Evolutionary conservation across 1,140 invertebrate species (phyloP), one percentile per base, ranked within the genome.

Genomic region (Dendrolimus kikuchii): DNA sequence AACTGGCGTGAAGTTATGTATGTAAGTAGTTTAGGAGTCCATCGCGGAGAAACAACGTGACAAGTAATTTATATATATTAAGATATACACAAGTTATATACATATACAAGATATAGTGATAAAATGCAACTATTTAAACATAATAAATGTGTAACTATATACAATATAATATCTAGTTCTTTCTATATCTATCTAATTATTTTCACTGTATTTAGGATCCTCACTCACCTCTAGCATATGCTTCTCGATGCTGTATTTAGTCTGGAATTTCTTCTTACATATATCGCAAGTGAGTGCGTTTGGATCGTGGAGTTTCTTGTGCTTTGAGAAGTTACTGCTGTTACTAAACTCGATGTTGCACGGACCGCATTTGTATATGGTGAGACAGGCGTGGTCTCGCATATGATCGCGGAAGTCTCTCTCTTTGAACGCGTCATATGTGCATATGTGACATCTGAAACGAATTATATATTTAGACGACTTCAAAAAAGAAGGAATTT

Each of bases 251-350:
- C 55, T 64, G 0, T 0, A 1, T 50, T 74, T 76, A 2, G 60
- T 59, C 8, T 71, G 71, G 44, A 86, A 88, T 58, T 85, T 86
- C 49, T 76, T 74, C 0, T 53, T 57, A 55, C 86, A 88, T 0
- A 83, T 47, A n/a, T 74, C 68, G 54, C 86, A 88, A 0, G 63
- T 51, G 0, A 74, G 10, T 7, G 61, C 61, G 9, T 59, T 49
- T 4, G 70, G 23, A 42, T 75, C 72, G 59, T 86, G 83, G 0
- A 80, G 65, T 43, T 88, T 88, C 62, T 79, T 85, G 59, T 88
- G 86, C 40, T 86, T 88, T 38, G 71, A 65, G 57, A 77, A 86
- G 53, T 88, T 86, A 43, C 77, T 82, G 0, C 81, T 84, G 55
- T 88, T 83, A 42, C 81, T 81, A 62, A 88, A 88, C 0, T 66